Conservation (phyloP, 2,113 vertebrate species). For the Stictonetta naevosa region DNA sequence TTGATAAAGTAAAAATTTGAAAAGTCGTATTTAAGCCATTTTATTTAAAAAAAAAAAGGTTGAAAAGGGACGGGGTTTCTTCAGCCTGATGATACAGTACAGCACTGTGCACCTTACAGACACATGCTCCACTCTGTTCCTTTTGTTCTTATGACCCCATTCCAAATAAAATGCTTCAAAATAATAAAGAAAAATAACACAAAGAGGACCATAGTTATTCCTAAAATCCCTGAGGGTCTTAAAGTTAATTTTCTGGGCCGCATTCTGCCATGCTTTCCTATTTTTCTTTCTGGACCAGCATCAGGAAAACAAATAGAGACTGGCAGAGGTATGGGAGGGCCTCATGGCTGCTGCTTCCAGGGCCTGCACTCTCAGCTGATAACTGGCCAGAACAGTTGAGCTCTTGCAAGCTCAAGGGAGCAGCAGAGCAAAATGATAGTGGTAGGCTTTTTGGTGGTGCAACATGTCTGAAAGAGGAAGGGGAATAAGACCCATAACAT, state of each 20-base stretch:
- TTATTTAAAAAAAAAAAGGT: not conserved
- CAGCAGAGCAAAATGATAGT: not conserved
- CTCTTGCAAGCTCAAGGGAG: not conserved
- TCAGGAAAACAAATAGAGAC: not conserved
- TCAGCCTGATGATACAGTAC: not conserved
- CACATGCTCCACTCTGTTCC: not conserved
- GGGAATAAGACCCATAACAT: not conserved
- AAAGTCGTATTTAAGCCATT: constrained; percentile 1
- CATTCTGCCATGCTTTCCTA: not conserved
- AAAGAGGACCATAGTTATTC: not conserved
- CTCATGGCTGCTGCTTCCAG: not conserved
- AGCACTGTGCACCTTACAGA: not conserved
- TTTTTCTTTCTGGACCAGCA: not conserved
- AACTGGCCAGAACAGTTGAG: not conserved
- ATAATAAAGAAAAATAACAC: not conserved
- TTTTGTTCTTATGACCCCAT: not conserved
- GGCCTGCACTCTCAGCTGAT: not conserved
- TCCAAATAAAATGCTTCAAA: not conserved
- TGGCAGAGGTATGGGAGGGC: not conserved
- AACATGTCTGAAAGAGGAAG: not conserved
- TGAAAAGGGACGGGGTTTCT: not conserved
- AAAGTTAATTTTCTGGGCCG: not conserved
- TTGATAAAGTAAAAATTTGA: not conserved
- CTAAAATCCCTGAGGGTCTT: not conserved
- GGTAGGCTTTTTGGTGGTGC: not conserved